A percentile compares a stretch with the other conserved stretches of the same genome.
Evolutionary conservation across 2,888 invertebrate species (phyloP).

Genomic region (Dendrolimus houi): DNA sequence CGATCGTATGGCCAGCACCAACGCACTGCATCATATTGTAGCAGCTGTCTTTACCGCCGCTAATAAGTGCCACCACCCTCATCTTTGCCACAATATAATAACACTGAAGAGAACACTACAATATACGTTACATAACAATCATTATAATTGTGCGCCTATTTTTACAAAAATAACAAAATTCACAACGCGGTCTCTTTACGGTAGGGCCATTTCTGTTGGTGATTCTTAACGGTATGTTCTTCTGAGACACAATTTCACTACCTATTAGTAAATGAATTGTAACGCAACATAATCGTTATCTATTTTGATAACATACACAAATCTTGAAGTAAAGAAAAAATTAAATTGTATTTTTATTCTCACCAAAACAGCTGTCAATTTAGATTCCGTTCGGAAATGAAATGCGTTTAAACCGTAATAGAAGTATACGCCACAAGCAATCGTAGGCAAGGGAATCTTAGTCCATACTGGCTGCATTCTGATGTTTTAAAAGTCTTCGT

Average conservation of each 20-base stretch:
- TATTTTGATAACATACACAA: conserved; percentile 55
- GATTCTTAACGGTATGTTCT: conserved; percentile 18
- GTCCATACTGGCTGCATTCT: no score
- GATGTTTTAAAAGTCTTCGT: no score
- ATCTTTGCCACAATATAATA: conserved; percentile 70
- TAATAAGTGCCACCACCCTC: conserved; percentile 92
- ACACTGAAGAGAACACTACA: conserved; percentile 37
- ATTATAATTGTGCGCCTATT: conserved; percentile 49
- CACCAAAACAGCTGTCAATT: conserved; percentile 2
- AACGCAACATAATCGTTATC: conserved; percentile 50
- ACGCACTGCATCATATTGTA: conserved; percentile 99
- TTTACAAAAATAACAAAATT: conserved; percentile 38
- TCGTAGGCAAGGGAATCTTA: no score
- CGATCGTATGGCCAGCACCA: conserved; percentile 95
- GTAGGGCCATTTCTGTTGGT: conserved; percentile 38
- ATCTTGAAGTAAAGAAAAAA: conserved; percentile 1
- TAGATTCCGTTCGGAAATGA: not conserved
- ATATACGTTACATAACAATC: conserved; percentile 66
- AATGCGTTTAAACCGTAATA: no score
- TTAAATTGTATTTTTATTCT: not conserved
- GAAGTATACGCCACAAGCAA: no score
- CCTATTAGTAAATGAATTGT: conserved; percentile 24
- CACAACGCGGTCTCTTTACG: conserved; percentile 41
- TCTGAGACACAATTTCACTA: conserved; percentile 29
- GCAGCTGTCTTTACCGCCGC: conserved; percentile 99